phyloP scores from a whole-genome alignment of 2,888 invertebrate species.

The Platerodrilus igneus region DNA sequence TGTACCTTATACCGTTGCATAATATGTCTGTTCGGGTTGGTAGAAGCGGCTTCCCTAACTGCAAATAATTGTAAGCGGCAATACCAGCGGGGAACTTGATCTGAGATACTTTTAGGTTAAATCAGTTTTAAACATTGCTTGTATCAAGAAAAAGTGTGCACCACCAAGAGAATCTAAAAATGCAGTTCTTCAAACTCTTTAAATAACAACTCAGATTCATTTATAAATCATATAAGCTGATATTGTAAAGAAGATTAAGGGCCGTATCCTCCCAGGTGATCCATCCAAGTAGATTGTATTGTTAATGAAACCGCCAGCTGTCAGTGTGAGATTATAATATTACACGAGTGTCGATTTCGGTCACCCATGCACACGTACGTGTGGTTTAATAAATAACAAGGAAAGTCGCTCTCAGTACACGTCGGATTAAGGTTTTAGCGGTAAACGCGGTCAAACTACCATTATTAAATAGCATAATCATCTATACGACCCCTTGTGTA shows the following conservation, averaged over 20 bases:
- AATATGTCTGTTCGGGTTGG: too few species aligned
- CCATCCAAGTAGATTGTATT: conserved; percentile 11
- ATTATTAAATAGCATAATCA: conserved; percentile 8
- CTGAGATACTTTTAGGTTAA: too few species aligned
- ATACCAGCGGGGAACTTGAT: too few species aligned
- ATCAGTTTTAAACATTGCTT: too few species aligned
- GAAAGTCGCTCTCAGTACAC: conserved; percentile 12
- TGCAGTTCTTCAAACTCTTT: neutral
- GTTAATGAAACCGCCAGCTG: conserved; percentile 13
- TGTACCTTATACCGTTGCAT: too few species aligned
- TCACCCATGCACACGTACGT: conserved; percentile 6
- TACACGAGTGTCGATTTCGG: conserved; percentile 15
- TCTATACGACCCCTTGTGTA: too few species aligned
- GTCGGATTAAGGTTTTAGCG: conserved; percentile 15
- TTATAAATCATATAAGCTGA: conserved; percentile 13
- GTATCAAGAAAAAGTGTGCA: too few species aligned
- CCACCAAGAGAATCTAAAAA: neutral
- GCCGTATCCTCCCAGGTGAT: conserved; percentile 14
- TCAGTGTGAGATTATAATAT: conserved; percentile 12
- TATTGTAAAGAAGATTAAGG: conserved; percentile 14
- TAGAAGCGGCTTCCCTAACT: too few species aligned
- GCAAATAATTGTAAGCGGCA: too few species aligned
- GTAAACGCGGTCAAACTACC: conserved; percentile 11
- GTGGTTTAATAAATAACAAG: conserved; percentile 7
- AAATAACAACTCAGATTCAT: too few species aligned